Base-by-base conservation (phyloP, 2,797 vertebrate genomes). In the Dryobates pubescens region DNA sequence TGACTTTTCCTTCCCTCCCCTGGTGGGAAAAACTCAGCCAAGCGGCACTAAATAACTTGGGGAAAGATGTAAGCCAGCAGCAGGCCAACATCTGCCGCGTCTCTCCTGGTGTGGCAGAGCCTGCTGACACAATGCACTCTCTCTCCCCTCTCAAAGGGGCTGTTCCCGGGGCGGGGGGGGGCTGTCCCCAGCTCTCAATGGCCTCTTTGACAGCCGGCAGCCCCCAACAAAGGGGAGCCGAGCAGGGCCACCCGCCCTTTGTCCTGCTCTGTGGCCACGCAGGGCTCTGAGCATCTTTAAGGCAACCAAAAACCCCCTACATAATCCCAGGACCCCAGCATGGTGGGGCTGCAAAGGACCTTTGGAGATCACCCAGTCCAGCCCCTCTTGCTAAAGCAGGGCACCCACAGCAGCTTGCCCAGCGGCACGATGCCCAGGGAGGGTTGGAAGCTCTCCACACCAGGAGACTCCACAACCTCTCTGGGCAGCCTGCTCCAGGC, bases 31-130 rank as follows among this genome's bases (percentile, higher is more conserved):
- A 63, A 54, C 41, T 27, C 85, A 43, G 59, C 32, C 88, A 89
- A 58, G 10, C 82, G 54, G 87, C 86, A n/a, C 63, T n/a, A 63
- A 87, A 59, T n/a, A 93, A 92, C 91, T 90, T 36, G 9, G 68
- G 89, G 86, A 71, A 82, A 75, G 75, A 84, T 67, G 34, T 38
- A 53, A 59, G 82, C 7, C 23, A 53, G 91, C 41, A 79, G 75
- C 91, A 75, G 76, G 74, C 73, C 74, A 88, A 77, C 96, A 96
- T 94, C 96, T 97, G 97, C 58, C 4, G 72, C 43, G 24, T 24
- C 43, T 12, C 45, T 68, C 36, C 38, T 45, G 22, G 51, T 8
- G 26, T 30, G 76, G 57, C 76, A 20, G 53, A 70, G 59, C 45
- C 58, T 61, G 53, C 49, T 5, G 81, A 86, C 85, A 90, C 94